Percentiles rank a stretch among this genome's conserved stretches.
phyloP scores from a whole-genome alignment of 2,888 invertebrate genomes.

The Drosophila pseudotakahashii region DNA sequence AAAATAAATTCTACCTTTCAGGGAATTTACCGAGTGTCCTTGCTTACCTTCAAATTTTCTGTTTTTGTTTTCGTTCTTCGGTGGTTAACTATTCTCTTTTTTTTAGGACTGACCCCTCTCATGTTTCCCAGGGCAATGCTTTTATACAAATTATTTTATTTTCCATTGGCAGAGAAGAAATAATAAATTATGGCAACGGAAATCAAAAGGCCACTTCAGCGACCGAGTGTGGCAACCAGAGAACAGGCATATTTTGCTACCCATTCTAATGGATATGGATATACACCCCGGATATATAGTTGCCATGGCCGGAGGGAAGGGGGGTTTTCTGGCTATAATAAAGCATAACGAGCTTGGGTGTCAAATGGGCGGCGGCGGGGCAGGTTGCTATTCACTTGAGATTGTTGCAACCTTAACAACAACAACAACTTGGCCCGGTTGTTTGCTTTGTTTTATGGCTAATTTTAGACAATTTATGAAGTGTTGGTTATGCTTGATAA shows the following conservation, averaged over 20 bases:
- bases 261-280: neutral
- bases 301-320: conserved; percentile 13
- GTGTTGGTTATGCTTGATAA: conserved; percentile 77
- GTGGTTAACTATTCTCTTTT: conserved; percentile 35
- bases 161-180: conserved; percentile 50
- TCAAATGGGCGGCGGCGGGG: neutral
- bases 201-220: conserved; percentile 69
- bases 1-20: neutral
- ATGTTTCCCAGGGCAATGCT: conserved; percentile 52
- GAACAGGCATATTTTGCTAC: conserved; percentile 28
- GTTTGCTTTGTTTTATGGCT: conserved; percentile 70
- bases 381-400: conserved; percentile 36
- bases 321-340: conserved; percentile 19
- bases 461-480: conserved; percentile 81
- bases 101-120: conserved; percentile 25
- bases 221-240: conserved; percentile 27
- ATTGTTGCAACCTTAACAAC: conserved; percentile 26
- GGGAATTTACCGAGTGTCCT: conserved; percentile 12
- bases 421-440: conserved; percentile 18
- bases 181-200: conserved; percentile 64
- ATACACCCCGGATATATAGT: conserved; percentile 22
- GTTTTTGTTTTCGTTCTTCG: conserved; percentile 19
- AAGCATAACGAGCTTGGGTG: conserved; percentile 42
- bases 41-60: neutral
- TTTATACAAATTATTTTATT: conserved; percentile 71